Evolutionary conservation across 2,888 invertebrate genomes (phyloP).

Genomic region (Noctua janthina): DNA sequence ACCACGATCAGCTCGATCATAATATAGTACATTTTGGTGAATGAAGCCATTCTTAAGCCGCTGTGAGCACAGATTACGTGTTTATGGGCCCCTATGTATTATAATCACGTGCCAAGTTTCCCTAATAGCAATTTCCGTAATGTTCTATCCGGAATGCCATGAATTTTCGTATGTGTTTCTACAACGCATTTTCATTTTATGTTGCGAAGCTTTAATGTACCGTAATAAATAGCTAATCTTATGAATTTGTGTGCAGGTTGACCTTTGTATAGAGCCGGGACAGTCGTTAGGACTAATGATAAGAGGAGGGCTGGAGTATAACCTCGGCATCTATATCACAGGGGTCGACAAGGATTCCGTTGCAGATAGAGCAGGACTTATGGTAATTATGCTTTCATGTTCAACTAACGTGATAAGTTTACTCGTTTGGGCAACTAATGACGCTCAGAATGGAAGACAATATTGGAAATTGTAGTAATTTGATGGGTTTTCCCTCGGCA

Average conservation of each 20-base stretch:
- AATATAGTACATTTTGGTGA: conserved; percentile 66
- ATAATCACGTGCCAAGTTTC: conserved; percentile 48
- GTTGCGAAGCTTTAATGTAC: conserved; percentile 37
- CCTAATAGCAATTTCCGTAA: conserved; percentile 50
- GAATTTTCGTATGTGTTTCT: conserved; percentile 34
- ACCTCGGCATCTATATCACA: conserved; percentile 98
- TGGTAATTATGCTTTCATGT: conserved; percentile 89
- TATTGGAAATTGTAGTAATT: conserved; percentile 5
- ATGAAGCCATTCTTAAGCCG: conserved; percentile 59
- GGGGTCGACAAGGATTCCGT: conserved; percentile 98
- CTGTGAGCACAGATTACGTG: conserved; percentile 56
- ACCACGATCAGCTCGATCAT: conserved; percentile 42
- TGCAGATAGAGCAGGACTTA: conserved; percentile 96
- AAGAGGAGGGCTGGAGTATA: conserved; percentile 98
- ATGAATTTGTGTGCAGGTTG: conserved; percentile 91
- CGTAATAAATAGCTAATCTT: conserved; percentile 49
- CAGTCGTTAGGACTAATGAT: conserved; percentile 98
- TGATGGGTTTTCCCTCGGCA: conserved; percentile 2
- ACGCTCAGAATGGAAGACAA: neutral
- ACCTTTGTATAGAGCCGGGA: conserved; percentile 96
- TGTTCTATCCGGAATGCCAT: conserved; percentile 33
- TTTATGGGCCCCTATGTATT: conserved; percentile 50
- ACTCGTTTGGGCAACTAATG: conserved; percentile 7
- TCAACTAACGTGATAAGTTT: conserved; percentile 16
- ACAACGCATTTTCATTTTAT: conserved; percentile 35